Evolutionary conservation across 1,140 invertebrate species (phyloP), one percentile per base, ranked within the genome.

Genomic region (Bombus breviceps): DNA sequence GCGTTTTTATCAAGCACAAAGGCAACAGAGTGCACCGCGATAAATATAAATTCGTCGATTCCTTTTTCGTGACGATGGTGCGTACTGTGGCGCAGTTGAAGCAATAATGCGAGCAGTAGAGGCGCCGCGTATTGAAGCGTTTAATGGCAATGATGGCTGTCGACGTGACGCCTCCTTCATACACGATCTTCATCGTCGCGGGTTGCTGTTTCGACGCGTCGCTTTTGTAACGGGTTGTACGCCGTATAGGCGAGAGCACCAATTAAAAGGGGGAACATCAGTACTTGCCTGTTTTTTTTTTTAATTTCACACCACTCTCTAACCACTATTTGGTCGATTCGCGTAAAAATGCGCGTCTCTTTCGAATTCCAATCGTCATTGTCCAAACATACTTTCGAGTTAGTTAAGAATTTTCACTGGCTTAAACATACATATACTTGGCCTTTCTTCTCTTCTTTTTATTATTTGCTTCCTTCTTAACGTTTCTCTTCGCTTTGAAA

Each of bases 191-290:
- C 82, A 90, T 87, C 89, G 69, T 79, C 72, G 74, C 86, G 81
- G 83, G 82, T 89, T 79, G 86, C 86, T 87, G 86, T 90, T 90
- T 88, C 88, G 86, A 88, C 86, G 79, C 86, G 88, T 66, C 82
- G 88, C 86, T 90, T 90, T 90, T 90, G 86, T 90, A 80, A 88
- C 43, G 68, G 81, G n/a, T 71, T 43, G 68, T 79, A 64, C 81
- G 78, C 41, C 66, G 76, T 81, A 87, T 76, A 83, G 77, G 82
- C 88, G 79, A 88, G 83, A 90, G 86, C 79, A 81, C 79, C 88
- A 90, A 90, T 90, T 90, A 90, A 90, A 90, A 90, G 88, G 79
- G 82, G 86, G 75, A 87, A 90, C 79, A 37, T 28, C 71, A 25
- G 66, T n/a, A 74, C 82, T 83, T 39, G 82, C 32, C 59, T 68